These are phyloP conservation scores for Mustelus asterias DNA, from an alignment of 2,113 vertebrate species.

Conservation along the genomic window DNA sequence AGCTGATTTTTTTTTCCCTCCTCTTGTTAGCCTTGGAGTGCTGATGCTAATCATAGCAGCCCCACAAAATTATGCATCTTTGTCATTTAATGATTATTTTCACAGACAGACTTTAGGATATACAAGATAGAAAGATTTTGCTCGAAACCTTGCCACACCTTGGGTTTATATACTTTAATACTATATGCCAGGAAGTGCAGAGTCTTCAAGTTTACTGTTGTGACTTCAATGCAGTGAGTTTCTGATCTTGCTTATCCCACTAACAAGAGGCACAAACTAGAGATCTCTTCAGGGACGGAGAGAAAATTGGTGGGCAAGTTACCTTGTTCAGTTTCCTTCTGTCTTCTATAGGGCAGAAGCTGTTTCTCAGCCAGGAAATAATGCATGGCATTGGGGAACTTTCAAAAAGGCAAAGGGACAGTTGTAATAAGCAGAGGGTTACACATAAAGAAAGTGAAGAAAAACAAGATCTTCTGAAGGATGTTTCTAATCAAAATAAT, in stretches of 20 bases:
- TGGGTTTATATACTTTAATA: not conserved
- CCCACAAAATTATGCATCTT: not conserved
- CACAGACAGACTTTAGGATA: not conserved
- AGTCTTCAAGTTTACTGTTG: not conserved
- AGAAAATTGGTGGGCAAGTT: not conserved
- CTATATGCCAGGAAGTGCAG: not conserved
- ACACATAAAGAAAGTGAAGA: not conserved
- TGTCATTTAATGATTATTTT: not conserved
- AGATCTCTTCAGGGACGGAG: not conserved
- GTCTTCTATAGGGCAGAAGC: not conserved
- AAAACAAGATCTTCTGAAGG: not conserved
- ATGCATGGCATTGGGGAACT: not conserved
- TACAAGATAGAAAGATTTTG: not conserved
- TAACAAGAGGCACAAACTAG: not conserved
- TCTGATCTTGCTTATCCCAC: not conserved
- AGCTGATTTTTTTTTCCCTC: not conserved
- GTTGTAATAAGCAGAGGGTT: not conserved
- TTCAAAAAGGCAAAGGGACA: not conserved
- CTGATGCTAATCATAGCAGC: not conserved
- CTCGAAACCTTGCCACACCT: no score
- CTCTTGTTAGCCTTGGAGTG: not conserved
- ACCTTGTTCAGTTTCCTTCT: not conserved
- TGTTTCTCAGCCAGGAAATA: not conserved
- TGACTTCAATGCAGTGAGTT: not conserved
- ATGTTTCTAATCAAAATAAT: conserved; percentile 34